Evolutionary conservation across 2,113 vertebrate species (phyloP).

Genomic region (Actinemys pallida): DNA sequence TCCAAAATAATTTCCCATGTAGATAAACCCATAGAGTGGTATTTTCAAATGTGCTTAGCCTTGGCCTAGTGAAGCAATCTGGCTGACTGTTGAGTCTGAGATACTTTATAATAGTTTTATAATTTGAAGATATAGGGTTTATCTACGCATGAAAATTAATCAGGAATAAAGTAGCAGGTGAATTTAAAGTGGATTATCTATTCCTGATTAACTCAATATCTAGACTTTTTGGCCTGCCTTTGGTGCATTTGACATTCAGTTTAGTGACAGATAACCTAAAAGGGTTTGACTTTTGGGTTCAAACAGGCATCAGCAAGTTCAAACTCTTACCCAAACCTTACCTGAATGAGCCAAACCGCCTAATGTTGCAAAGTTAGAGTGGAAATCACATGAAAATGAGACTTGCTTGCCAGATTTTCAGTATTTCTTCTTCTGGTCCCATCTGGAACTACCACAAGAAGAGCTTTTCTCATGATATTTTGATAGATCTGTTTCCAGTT

Average conservation of each 20-base stretch:
- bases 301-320: fast-evolving
- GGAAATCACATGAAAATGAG: background rate
- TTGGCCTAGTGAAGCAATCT: no score
- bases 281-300: background rate
- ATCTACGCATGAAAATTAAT: background rate
- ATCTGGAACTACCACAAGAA: background rate
- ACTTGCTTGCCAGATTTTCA: background rate
- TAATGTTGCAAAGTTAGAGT: background rate
- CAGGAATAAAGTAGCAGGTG: background rate
- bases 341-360: background rate
- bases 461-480: background rate
- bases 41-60: no score
- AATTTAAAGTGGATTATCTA: background rate
- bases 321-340: background rate
- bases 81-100: no score
- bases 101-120: background rate
- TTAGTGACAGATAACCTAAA: background rate
- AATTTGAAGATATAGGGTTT: background rate
- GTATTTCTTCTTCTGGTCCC: background rate
- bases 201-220: background rate
- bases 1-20: no score
- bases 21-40: no score
- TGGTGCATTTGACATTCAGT: background rate
- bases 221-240: background rate
- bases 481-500: background rate